Base-by-base conservation (phyloP, 2,797 vertebrate genomes). In the Phataginus tetradactyla region DNA sequence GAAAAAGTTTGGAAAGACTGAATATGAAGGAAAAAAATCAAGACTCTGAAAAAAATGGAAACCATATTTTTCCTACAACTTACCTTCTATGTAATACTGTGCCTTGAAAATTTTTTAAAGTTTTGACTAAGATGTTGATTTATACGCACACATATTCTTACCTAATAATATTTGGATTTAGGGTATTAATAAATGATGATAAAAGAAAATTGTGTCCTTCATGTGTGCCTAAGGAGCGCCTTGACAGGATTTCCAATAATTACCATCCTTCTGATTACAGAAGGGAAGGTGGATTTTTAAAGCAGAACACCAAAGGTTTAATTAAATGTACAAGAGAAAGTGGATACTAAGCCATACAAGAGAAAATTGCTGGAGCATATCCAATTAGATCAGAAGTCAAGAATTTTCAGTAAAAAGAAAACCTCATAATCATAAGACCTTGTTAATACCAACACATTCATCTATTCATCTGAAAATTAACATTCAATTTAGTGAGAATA, bases 161-260 rank as follows among this genome's bases (percentile, higher is more conserved):
- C 91, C 91, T 97, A 87, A 97, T 96, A 98, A 95, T 97, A 90
- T 97, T 97, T 71, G 32, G 2, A n/a, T 93, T 95, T 89, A 96
- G 75, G 86, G 89, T 97, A 97, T 97, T 98, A 98, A 98, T 98
- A 80, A 97, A 97, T 98, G 94, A 97, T 97, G 97, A 98, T 96
- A 96, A 97, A 95, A 97, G 97, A 97, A 97, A 97, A 92, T 17
- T 94, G 96, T 96, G 95, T 34, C 84, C 94, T 88, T 96, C 66
- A 86, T 88, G 51, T 98, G 57, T 96, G 97, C 97, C 96, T 97
- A 95, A 97, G 96, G 97, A 69, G 49, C 98, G 79, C 90, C 96
- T 95, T 97, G 55, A 93, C 79, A 78, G 95, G 90, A 94, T 98
- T 98, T 97, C 75, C 97, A 98, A 96, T 97, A 98, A 98, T 98